Evolutionary conservation across 1,140 invertebrate genomes (phyloP).

Genomic region (Pissodes strobi): DNA sequence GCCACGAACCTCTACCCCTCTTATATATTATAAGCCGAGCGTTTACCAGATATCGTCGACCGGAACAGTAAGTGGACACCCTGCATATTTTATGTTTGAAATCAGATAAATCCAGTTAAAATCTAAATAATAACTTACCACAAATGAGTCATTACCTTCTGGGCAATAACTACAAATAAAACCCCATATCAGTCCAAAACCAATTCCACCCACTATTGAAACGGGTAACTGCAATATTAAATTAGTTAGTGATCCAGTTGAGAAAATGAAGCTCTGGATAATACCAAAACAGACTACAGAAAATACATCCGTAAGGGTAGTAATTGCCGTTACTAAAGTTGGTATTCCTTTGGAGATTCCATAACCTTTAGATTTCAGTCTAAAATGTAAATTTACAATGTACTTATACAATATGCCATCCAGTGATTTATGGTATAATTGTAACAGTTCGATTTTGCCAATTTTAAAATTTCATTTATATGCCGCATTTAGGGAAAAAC

Average conservation of each 20-base stretch:
- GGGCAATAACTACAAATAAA: conserved; percentile 15
- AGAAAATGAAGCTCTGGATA: conserved; percentile 14
- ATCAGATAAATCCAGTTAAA: background rate
- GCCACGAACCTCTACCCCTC: background rate
- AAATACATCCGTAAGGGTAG: conserved; percentile 15
- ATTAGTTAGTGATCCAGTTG: conserved; percentile 1
- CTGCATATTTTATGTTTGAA: no score
- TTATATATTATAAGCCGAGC: background rate
- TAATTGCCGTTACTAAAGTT: conserved; percentile 13
- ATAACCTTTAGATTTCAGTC: conserved; percentile 17
- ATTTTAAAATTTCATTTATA: no score
- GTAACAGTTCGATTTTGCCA: no score
- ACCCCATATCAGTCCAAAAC: conserved; percentile 13
- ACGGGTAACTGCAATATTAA: conserved; percentile 11
- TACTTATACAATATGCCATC: no score
- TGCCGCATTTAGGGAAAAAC: no score
- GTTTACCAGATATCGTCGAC: background rate
- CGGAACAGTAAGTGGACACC: background rate
- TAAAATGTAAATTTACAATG: background rate
- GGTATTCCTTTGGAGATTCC: conserved; percentile 13
- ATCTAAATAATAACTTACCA: conserved; percentile 13
- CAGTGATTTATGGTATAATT: no score
- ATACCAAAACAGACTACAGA: conserved; percentile 16
- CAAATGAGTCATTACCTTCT: background rate
- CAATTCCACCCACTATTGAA: conserved; percentile 5